Evolutionary conservation across 1,140 invertebrate species (phyloP), one percentile per base, ranked within the genome.

Genomic region (Euschistus heros): DNA sequence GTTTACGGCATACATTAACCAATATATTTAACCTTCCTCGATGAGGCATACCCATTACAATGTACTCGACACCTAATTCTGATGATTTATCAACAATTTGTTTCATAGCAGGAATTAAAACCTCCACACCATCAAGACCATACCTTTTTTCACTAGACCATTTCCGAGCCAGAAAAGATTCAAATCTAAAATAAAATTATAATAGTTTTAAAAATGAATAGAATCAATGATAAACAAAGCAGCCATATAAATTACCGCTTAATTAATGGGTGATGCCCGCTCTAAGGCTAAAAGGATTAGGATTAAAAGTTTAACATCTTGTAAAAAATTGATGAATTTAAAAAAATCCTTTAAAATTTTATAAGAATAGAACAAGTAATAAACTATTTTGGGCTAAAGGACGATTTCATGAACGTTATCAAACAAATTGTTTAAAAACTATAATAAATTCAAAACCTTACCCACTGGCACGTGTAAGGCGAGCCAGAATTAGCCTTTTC

Each of bases 11-110:
- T 2, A 99, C 96, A 75, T 99, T 99, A 15, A 97, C 95, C 68
- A 99, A 77, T 2, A 99, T 95, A 77, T 99, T 99, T 4, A 99
- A 80, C 71, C 97, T 87, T 67, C 97, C 97, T 79, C 95, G 86
- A 79, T 99, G 97, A 17, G 97, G 95, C 96, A 99, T 99, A 71
- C 96, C 96, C 87, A 99, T 97, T 17, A 98, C 90, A 69, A 99
- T 88, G 22, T 92, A 98, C 75, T 99, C 97, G 2, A 98, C 94
- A 14, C 97, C 97, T 27, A 92, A 78, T 69, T 92, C 87, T 15
- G 94, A 98, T 17, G 94, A 97, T 62, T 87, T 87, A 76, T 99
- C 97, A 71, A 99, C 98, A 27, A 99, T 86, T 74, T 94, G 89
- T 78, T 99, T 99, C 88, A 99, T 93, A 0, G 94, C 93, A 1